phyloP scores from a whole-genome alignment of 92 coral and sea anemone species.

The Paramuricea clavata region DNA sequence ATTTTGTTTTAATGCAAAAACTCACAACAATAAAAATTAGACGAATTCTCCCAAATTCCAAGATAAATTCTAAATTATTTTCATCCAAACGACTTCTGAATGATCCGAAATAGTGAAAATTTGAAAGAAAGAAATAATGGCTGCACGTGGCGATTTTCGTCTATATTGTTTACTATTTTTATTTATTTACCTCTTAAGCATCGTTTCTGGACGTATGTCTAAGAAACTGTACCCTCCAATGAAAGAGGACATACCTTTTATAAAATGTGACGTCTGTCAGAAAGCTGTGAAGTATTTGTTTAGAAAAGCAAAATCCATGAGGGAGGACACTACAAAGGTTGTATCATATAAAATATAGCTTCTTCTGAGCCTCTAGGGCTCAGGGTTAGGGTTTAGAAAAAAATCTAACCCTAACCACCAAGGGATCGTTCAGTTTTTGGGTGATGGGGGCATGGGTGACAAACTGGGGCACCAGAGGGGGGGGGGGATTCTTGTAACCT shows the following conservation, averaged over 20 bases:
- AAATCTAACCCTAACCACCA: too few relatives aligned
- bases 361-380: too few relatives aligned
- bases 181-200: slow-evolving; percentile 45
- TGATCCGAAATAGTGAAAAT: background rate
- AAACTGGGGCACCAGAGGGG: too few relatives aligned
- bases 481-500: too few relatives aligned
- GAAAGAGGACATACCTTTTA: slow-evolving; percentile 80
- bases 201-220: slow-evolving; percentile 61
- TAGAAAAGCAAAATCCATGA: slow-evolving; percentile 85
- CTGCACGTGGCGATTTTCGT: slow-evolving; percentile 16
- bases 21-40: too few relatives aligned
- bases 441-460: too few relatives aligned
- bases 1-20: too few relatives aligned
- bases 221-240: slow-evolving; percentile 71
- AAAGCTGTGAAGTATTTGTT: slow-evolving; percentile 86
- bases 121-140: slow-evolving; percentile 39
- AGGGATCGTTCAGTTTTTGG: too few relatives aligned
- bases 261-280: slow-evolving; percentile 94
- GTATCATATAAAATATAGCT: background rate
- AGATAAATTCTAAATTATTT: too few relatives aligned
- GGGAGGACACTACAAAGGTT: slow-evolving; percentile 79
- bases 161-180: background rate
- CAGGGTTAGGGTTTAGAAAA: too few relatives aligned
- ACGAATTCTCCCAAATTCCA: background rate
- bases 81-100: background rate